A percentile compares a stretch with the other conserved stretches of the same genome.
Evolutionary conservation across 2,797 vertebrate genomes (phyloP).

Genomic region (Coccyzus lansbergi): DNA sequence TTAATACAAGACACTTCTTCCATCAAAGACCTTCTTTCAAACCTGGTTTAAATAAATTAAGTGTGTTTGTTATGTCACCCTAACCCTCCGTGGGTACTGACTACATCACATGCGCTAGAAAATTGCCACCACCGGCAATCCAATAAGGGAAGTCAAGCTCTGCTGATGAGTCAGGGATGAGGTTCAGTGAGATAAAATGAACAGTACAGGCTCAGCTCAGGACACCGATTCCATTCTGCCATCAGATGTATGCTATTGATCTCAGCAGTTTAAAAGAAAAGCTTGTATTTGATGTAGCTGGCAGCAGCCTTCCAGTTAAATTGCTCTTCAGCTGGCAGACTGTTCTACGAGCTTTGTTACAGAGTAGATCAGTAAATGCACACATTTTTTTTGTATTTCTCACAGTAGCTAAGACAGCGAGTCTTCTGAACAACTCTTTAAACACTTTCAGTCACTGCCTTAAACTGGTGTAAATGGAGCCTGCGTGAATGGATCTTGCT

Average conservation of each 20-base stretch:
- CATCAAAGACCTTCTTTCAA: background rate
- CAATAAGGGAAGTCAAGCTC: background rate
- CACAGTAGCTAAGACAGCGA: background rate
- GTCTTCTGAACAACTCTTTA: background rate
- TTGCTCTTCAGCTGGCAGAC: background rate
- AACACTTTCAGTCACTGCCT: constrained; percentile 9
- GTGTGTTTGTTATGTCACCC: background rate
- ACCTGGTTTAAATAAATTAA: background rate
- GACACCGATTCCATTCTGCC: constrained; percentile 17
- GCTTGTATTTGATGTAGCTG: constrained; percentile 20
- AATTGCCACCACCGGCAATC: background rate
- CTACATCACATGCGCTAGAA: background rate
- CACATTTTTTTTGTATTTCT: background rate
- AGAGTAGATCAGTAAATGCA: constrained; percentile 1
- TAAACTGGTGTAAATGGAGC: background rate
- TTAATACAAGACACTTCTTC: background rate
- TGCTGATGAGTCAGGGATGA: constrained; percentile 4
- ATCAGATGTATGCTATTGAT: constrained; percentile 30
- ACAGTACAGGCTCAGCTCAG: background rate
- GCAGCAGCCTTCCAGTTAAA: constrained; percentile 43
- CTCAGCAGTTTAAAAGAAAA: constrained; percentile 41
- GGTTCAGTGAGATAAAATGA: constrained; percentile 17
- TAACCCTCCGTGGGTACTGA: background rate
- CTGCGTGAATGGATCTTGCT: background rate
- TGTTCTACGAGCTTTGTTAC: background rate